Evolutionary conservation across 2,113 vertebrate genomes (phyloP).

Genomic region (Tauraco erythrolophus): DNA sequence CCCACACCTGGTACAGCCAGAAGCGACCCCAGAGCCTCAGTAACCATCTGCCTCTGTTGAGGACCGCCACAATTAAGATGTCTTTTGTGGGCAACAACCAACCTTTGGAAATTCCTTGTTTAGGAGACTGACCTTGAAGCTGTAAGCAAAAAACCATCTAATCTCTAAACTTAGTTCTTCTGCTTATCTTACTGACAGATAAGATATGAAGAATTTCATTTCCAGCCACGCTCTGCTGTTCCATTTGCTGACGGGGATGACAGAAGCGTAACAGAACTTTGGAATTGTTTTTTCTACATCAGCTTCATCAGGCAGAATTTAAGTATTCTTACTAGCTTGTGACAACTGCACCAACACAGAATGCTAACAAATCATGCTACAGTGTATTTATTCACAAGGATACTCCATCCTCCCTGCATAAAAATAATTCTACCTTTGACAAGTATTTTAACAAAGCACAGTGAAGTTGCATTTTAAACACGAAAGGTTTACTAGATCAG

Average conservation of each 20-base stretch:
- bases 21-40: not conserved
- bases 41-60: not conserved
- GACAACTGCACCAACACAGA: not conserved
- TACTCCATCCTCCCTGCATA: not conserved
- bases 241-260: not conserved
- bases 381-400: not conserved
- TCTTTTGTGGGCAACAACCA: not conserved
- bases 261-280: not conserved
- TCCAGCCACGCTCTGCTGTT: not conserved
- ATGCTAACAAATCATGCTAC: not conserved
- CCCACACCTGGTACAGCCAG: not conserved
- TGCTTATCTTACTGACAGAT: not conserved
- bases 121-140: not conserved
- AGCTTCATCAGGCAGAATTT: not conserved
- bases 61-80: not conserved
- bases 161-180: not conserved
- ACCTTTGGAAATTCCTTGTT: not conserved
- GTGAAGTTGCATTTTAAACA: not conserved
- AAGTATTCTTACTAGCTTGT: not conserved
- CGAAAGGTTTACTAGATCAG: not conserved
- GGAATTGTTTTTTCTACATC: not conserved
- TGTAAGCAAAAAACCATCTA: not conserved
- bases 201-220: not conserved
- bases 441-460: not conserved
- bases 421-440: not conserved